Evolutionary conservation across 92 coral and sea anemone genomes (phyloP), one percentile per base, ranked within the genome.

Genomic region (Palythoa caribaeorum): DNA sequence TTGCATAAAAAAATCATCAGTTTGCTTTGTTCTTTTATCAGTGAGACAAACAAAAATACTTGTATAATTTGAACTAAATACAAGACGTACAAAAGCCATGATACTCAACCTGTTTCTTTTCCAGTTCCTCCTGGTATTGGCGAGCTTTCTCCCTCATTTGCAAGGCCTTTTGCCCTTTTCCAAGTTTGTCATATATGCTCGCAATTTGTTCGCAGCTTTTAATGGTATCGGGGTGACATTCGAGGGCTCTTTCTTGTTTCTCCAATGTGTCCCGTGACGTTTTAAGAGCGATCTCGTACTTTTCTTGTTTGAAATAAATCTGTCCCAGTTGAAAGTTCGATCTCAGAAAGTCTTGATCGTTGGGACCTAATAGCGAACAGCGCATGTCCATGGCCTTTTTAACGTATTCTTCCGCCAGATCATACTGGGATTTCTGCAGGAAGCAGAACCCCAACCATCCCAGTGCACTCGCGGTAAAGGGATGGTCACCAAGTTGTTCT

Each of bases 321-420:
- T 78, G 68, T 14, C 83, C 83, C 14, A 78, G 47, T 38, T 54
- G 83, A 78, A 78, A 78, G 1, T 20, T 78, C 35, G 83, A 78
- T 78, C 83, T 57, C 83, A 78, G 54, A 16, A 78, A 69, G 17
- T 78, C 83, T 78, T 78, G 83, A 66, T 78, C 83, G 48, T 78
- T 78, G 37, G 83, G 38, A 3, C 83, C 83, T 3, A 78, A 66
- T 13, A 78, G 40, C n/a, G 3, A 16, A 14, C 54, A 44, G 28
- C 83, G 83, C 83, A 78, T 78, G 5, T 2, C 17, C 70, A 78
- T 47, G 7, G 83, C 83, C 35, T 38, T 55, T 15, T 6, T 38
- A 3, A 51, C 54, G 83, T 78, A 54, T 12, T 78, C 51, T 47
- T 53, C 69, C n/a, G 83, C 83, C 69, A 11, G 83, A 14, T 12